Evolutionary conservation across 2,113 vertebrate genomes (phyloP).

Genomic region (Xenus cinereus): DNA sequence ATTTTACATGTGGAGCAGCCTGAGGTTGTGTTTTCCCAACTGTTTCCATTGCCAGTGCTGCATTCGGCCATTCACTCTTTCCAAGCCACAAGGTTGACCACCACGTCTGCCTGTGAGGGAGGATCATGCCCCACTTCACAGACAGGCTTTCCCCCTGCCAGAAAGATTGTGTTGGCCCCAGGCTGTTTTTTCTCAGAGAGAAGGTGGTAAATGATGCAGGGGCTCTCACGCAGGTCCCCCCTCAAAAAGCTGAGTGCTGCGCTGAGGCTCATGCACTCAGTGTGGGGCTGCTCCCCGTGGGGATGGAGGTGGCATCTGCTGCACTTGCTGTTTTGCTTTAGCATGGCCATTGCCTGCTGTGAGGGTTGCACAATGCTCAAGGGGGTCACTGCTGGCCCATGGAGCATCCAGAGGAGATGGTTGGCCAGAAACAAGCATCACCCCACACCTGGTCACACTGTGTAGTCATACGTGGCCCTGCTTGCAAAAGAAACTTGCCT

Average conservation of each 20-base stretch:
- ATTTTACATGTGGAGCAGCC: neutral
- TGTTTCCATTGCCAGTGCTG: neutral
- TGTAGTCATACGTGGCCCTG: fast-evolving
- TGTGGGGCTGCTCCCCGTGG: neutral
- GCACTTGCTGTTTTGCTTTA: neutral
- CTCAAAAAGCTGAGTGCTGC: neutral
- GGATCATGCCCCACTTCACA: neutral
- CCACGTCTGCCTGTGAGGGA: fast-evolving
- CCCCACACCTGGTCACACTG: neutral
- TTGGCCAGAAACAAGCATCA: neutral
- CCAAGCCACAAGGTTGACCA: neutral
- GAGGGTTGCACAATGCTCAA: fast-evolving
- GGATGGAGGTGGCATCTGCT: neutral
- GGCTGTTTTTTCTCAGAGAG: neutral
- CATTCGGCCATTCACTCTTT: neutral
- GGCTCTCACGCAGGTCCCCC: neutral
- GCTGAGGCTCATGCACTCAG: neutral
- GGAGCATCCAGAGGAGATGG: neutral
- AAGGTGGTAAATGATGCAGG: neutral
- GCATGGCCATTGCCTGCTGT: neutral
- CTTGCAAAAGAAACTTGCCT: neutral
- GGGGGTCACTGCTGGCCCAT: neutral
- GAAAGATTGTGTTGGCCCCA: neutral
- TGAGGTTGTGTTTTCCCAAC: neutral
- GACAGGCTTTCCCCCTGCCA: neutral